Base-by-base conservation (phyloP, 53 echinoderm and acorn worm species). In the Astropecten irregularis region DNA sequence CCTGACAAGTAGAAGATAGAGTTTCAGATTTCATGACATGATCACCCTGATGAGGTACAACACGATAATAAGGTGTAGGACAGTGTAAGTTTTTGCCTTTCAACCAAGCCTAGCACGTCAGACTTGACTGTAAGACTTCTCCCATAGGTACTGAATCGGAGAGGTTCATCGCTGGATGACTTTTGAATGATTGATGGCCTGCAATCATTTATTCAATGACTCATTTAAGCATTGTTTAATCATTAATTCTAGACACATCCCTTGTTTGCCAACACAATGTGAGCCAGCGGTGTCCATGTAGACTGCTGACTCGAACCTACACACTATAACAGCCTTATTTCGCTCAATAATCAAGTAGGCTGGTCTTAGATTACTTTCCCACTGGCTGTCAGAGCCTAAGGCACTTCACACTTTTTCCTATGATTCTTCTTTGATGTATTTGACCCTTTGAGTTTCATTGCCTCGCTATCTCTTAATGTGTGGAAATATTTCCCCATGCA, bases 191-290 rank as follows among this genome's bases (percentile, higher is more conserved):
- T 76, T 76, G 76, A 76, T 76, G 21, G 28, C 18, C 58, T 29
- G 56, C 58, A 55, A 58, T 76, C 76, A 76, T 76, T 76, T 56
- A 76, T 76, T 76, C 76, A 73, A 73, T 73, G 76, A 76, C 76
- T 76, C 76, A 76, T 76, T 76, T 84, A 84, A 84, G 85, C 60
- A 72, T 47, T 71, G 71, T 71, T 84, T 84, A 84, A 84, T 84
- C 71, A 84, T 84, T 84, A 71, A 84, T 84, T 84, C 71, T 30
- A 30, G 59, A 84, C 84, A 84, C 84, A 61, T 84, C 84, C 71
- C 58, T 71, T 70, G 59, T 71, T 84, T 84, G 71, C 71, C 25
- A 47, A 84, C 84, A 84, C 84, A 84, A 44, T 84, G 42, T 71
- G 71, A 84, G 70, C 71, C 36, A 10, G 33, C 36, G 18, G 30